A percentile compares a stretch with the other conserved stretches of the same genome.
Conservation (phyloP, 2,888 invertebrate species). For the Sylvicola cinctus region DNA sequence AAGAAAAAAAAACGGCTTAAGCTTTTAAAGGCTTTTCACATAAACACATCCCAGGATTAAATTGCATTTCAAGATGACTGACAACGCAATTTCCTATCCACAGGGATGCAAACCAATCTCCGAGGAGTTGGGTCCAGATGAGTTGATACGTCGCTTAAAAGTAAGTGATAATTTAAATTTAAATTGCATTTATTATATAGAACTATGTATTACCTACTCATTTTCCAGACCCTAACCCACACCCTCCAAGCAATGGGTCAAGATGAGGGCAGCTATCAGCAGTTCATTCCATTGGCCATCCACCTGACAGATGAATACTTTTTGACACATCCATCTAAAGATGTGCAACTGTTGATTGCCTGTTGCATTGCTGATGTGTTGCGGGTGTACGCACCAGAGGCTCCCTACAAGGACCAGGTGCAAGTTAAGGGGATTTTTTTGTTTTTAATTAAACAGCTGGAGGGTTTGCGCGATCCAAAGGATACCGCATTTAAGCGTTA, state of each 20-base stretch:
- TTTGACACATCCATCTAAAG: slow-evolving; percentile 69
- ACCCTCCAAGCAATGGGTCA: slow-evolving; percentile 92
- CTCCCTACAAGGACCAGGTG: slow-evolving; percentile 89
- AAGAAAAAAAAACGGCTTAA: too few species aligned
- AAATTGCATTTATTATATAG: too few species aligned
- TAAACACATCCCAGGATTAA: too few species aligned
- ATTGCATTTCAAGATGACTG: slow-evolving; percentile 48
- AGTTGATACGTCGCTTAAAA: slow-evolving; percentile 84
- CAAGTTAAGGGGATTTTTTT: slow-evolving; percentile 82
- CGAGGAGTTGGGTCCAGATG: slow-evolving; percentile 90
- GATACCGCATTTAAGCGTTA: slow-evolving; percentile 95
- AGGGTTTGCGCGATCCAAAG: slow-evolving; percentile 86
- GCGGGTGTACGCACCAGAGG: slow-evolving; percentile 91
- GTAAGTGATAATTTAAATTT: slow-evolving; percentile 25
- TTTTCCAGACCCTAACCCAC: slow-evolving; percentile 60
- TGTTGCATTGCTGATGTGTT: slow-evolving; percentile 96
- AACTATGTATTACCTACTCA: not conserved
- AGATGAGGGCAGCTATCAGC: slow-evolving; percentile 84
- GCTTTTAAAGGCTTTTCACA: too few species aligned
- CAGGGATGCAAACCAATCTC: slow-evolving; percentile 85
- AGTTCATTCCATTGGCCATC: slow-evolving; percentile 77
- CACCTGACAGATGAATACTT: slow-evolving; percentile 88
- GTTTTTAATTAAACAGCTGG: slow-evolving; percentile 83
- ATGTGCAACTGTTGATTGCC: slow-evolving; percentile 85
- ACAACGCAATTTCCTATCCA: slow-evolving; percentile 62